Percentiles rank a stretch among this genome's conserved stretches.
These are phyloP conservation scores for Anoplopoma fimbria DNA, from an alignment of 2,113 vertebrate genomes.

Conservation along the genomic window DNA sequence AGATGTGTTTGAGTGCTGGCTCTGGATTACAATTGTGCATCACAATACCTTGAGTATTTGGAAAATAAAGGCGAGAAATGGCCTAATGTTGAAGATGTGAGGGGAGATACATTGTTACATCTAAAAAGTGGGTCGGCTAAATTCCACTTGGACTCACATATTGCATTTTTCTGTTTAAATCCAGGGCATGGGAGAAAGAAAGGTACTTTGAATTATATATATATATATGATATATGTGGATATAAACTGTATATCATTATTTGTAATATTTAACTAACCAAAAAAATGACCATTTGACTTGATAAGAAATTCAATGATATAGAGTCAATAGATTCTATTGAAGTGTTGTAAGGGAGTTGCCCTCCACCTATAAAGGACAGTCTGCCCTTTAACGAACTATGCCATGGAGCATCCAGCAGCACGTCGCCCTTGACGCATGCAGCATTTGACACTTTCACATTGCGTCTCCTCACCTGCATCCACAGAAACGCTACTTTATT, in stretches of 20 bases:
- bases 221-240: neutral
- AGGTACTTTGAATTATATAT: neutral
- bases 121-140: neutral
- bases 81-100: neutral
- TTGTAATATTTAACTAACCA: neutral
- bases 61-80: neutral
- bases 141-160: neutral
- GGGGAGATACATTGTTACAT: neutral
- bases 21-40: neutral
- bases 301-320: neutral
- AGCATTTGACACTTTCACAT: slow-evolving; percentile 54
- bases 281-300: neutral
- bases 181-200: neutral
- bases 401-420: slow-evolving; percentile 16
- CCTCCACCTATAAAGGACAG: neutral
- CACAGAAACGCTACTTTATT: neutral
- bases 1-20: neutral
- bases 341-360: slow-evolving; percentile 22
- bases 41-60: neutral
- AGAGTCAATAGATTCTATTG: neutral
- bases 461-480: slow-evolving; percentile 35
- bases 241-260: neutral
- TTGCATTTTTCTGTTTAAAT: neutral
- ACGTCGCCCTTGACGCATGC: slow-evolving; percentile 60
- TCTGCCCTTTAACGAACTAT: neutral